Base-by-base conservation (phyloP, 2,888 invertebrate genomes). In the Xanthostigma xanthostigma region DNA sequence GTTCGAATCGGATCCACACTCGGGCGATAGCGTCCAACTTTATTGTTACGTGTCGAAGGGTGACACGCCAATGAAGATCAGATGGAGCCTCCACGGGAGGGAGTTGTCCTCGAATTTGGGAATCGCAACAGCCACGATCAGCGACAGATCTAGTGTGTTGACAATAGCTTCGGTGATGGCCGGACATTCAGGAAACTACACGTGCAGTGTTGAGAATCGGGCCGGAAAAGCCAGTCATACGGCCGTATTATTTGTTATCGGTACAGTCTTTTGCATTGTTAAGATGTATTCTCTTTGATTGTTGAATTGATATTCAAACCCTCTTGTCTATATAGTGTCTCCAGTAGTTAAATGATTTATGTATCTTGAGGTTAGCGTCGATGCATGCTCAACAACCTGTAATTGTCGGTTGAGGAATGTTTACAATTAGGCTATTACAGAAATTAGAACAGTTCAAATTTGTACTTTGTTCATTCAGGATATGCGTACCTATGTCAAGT, bases 11-110 rank as follows among this genome's bases (percentile, higher is more conserved):
- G 70, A 70, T 53, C 66, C 70, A 9, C 58, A 57, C 45, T 46
- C 55, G 33, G 62, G 60, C 1, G 60, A 61, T 37, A 59, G 55
- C 41, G 55, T 56, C 9, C 58, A 59, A 51, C 33, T 51, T 34
- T 48, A 37, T 13, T 52, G 50, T 41, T 48, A 50, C 34, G 50
- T 52, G 35, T 46, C 76, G 53, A 81, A 82, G 67, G 84, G 88
- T 53, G 87, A 88, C 67, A 69, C 78, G 49, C 87, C 87, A 2
- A 72, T 88, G 60, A 73, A 74, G 50, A 78, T 87, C 45, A 70
- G 73, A 17, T 88, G 87, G 87, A 76, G 75, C 45, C 79, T 84
- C 57, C 80, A 86, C 64, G 80, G 81, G 40, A 67, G 74, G 60
- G 74, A 74, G 43, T 58, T 70, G 8, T 54, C 56, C 38, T 49